Evolutionary conservation across 2,113 vertebrate genomes (phyloP).

Genomic region (Sinocyclocheilus anshuiensis): DNA sequence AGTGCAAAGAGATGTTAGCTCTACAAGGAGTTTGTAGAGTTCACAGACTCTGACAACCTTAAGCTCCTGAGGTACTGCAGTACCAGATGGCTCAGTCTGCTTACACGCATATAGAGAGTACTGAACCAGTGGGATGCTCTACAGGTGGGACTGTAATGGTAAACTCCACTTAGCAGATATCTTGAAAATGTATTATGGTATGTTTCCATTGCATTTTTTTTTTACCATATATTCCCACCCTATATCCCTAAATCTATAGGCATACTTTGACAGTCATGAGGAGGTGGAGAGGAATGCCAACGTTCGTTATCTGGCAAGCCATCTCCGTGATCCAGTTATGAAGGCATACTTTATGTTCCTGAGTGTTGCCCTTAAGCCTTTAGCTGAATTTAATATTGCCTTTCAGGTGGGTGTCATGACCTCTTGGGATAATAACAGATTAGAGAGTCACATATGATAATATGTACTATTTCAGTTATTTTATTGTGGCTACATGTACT

Average conservation of each 20-base stretch:
- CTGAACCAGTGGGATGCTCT: slow-evolving; percentile 30
- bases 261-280: slow-evolving; percentile 18
- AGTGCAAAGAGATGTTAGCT: neutral
- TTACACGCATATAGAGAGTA: slow-evolving; percentile 39
- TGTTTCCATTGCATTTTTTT: no score
- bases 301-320: no score
- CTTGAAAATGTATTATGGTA: neutral
- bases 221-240: neutral
- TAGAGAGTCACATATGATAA: no score
- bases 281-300: neutral
- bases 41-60: neutral
- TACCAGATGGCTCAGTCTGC: slow-evolving; percentile 42
- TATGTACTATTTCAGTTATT: no score
- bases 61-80: slow-evolving; percentile 46
- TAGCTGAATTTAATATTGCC: no score
- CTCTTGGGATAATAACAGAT: no score
- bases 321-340: no score
- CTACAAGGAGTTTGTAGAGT: slow-evolving; percentile 1
- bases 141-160: neutral
- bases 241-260: neutral
- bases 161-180: neutral
- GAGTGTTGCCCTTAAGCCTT: no score
- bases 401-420: no score
- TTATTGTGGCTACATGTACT: no score
- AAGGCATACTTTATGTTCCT: no score